Evolutionary conservation across 2,888 invertebrate species (phyloP).

Genomic region (Pristionchus entomophagus): DNA sequence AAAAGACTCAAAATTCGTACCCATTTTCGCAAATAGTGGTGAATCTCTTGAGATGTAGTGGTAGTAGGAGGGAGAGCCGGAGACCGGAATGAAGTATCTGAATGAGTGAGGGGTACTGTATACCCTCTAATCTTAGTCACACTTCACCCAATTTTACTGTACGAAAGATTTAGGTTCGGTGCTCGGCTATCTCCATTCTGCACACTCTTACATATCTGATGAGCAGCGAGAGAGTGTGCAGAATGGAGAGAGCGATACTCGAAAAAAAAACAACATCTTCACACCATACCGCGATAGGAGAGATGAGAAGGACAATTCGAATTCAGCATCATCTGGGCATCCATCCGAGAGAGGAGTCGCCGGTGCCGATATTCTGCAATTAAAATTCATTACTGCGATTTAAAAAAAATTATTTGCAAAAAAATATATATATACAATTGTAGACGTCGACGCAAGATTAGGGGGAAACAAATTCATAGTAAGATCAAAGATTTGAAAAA

Average conservation of each 20-base stretch:
- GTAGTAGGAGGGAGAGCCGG: constrained; percentile 34
- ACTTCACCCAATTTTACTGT: too few relatives aligned
- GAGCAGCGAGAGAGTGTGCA: too few relatives aligned
- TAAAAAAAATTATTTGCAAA: too few relatives aligned
- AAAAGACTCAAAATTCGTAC: background rate
- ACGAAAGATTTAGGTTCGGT: too few relatives aligned
- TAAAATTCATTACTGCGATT: background rate
- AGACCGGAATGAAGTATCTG: constrained; percentile 28
- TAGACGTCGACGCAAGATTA: too few relatives aligned
- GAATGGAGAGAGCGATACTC: too few relatives aligned
- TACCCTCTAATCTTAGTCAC: too few relatives aligned
- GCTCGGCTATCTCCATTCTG: too few relatives aligned
- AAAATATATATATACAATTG: too few relatives aligned
- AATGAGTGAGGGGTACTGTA: background rate
- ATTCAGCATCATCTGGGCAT: constrained; percentile 4
- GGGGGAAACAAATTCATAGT: background rate
- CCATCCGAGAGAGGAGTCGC: background rate
- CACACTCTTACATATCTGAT: too few relatives aligned
- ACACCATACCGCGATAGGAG: constrained; percentile 35
- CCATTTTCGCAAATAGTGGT: background rate
- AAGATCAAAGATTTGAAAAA: constrained; percentile 16
- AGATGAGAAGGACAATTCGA: constrained; percentile 47
- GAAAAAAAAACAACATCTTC: too few relatives aligned
- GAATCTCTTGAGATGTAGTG: constrained; percentile 28
- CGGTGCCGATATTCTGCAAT: background rate